Conservation (phyloP, 2,888 invertebrate species). For the Nemotelus pantherinus region DNA sequence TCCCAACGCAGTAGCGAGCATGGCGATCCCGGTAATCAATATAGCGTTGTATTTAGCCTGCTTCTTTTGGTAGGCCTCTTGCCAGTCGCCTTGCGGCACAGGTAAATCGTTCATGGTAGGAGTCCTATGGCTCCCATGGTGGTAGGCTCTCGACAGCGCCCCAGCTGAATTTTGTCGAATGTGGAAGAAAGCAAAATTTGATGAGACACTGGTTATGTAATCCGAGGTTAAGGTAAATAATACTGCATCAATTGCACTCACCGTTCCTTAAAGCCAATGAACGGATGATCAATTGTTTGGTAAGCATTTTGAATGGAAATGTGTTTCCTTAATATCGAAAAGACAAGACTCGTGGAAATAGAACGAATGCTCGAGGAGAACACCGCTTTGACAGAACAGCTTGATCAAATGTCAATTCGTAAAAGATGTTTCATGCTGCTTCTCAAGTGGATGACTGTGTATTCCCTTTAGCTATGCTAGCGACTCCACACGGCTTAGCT, state of each 20-base stretch:
- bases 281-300: conserved; percentile 59
- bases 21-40: conserved; percentile 70
- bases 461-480: too few relatives aligned
- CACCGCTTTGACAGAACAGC: conserved; percentile 19
- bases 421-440: too few relatives aligned
- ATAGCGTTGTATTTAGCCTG: conserved; percentile 76
- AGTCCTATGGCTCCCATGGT: conserved; percentile 55
- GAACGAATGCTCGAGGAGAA: not conserved
- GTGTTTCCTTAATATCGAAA: not conserved
- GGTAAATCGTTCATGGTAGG: conserved; percentile 80
- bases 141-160: conserved; percentile 59
- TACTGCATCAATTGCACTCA: conserved; percentile 1
- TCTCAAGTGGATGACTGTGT: too few relatives aligned
- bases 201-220: conserved; percentile 43
- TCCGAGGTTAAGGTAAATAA: conserved; percentile 8
- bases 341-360: not conserved
- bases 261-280: conserved; percentile 50
- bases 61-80: conserved; percentile 71
- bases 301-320: conserved; percentile 58
- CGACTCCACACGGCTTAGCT: too few relatives aligned
- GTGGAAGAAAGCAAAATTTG: not conserved
- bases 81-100: conserved; percentile 81
- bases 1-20: conserved; percentile 62
- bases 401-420: not conserved
- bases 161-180: conserved; percentile 54